Conservation (phyloP, 2,113 vertebrate genomes). For the Chaetura pelagica region DNA sequence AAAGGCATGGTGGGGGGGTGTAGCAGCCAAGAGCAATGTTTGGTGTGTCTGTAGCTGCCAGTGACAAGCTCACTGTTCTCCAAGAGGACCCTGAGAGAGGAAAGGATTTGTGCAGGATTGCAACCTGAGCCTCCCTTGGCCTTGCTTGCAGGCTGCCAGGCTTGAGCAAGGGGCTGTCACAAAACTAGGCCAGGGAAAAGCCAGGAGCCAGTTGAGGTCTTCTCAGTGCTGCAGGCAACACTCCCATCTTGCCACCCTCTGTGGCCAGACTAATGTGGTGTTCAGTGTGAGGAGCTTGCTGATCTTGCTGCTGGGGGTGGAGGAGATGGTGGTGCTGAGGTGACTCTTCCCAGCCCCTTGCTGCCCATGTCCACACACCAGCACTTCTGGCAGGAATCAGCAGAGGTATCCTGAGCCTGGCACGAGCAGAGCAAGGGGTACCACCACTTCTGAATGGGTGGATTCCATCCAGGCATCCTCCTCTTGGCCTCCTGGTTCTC, state of each 20-base stretch:
- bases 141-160: background rate
- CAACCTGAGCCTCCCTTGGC: background rate
- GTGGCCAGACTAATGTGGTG: background rate
- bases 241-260: background rate
- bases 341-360: background rate
- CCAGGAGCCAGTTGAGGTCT: background rate
- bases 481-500: background rate
- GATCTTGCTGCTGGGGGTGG: background rate
- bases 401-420: no score
- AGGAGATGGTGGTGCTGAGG: background rate
- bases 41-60: background rate
- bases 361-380: no score
- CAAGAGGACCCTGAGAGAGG: background rate
- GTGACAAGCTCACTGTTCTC: background rate
- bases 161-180: background rate
- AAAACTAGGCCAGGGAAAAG: background rate
- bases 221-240: background rate
- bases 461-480: background rate
- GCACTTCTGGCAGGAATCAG: no score
- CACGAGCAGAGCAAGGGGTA: no score
- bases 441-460: no score
- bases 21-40: background rate
- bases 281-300: background rate
- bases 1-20: background rate
- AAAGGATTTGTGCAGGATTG: background rate